Evolutionary conservation across 1,140 invertebrate species (phyloP), one percentile per base, ranked within the genome.

Genomic region (Lineus longissimus): DNA sequence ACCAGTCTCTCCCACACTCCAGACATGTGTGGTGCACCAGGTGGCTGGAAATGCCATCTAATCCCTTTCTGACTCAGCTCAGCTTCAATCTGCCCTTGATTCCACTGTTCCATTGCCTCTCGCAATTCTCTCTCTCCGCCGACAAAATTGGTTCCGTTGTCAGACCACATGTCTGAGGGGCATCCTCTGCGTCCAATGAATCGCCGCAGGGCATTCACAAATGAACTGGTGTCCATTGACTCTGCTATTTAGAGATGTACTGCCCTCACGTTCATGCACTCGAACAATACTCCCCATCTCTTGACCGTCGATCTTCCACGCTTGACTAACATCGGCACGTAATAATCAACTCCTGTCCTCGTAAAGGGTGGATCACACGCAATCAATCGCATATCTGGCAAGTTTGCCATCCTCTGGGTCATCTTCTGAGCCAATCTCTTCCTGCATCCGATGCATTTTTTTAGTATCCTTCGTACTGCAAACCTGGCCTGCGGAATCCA

Each of bases 391-490:
- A 66, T 63, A 27, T 36, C 55, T 15, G 66, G 66, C 1, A 66
- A 51, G 23, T 65, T 29, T 11, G 63, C 51, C 63, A 66, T 68
- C 23, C 45, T 65, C 41, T 65, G 66, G 9, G 27, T 41, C 22
- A 41, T n/a, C 0, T 19, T 30, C 19, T 22, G 19, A 41, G 40
- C 43, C 15, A 57, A 11, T 0, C 33, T 23, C 31, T 40, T 58
- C n/a, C 57, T 45, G 41, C 66, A 67, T 22, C 22, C 31, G 17
- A 67, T 57, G 57, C 66, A 67, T 29, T 65, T 64, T 17, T 54
- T 23, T 11, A 68, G 58, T 4, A 66, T 30, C 17, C 31, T 15
- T 22, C 40, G 47, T 13, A 66, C 47, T 7, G 31, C 33, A 13
- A 22, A 11, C 2, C 40, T 59, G 1, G 17, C 29, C 30, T 17